A percentile compares a stretch with the other conserved stretches of the same genome.
Evolutionary conservation across 2,888 invertebrate genomes (phyloP).

Genomic region (Philonicus albiceps): DNA sequence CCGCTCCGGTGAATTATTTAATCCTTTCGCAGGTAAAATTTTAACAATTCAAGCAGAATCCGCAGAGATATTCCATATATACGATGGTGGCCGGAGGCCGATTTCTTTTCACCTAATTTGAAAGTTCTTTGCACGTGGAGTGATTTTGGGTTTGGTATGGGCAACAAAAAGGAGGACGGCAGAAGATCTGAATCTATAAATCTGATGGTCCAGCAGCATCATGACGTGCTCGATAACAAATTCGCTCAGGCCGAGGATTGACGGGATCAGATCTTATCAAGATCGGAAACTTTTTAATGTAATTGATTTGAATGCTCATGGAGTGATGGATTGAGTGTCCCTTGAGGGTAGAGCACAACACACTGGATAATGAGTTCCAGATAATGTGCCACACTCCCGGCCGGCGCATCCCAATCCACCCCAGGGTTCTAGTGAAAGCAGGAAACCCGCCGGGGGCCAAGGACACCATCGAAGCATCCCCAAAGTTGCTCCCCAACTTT

Average conservation of each 20-base stretch:
- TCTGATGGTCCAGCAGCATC: not conserved
- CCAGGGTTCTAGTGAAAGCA: not conserved
- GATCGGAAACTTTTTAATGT: slow-evolving; percentile 30
- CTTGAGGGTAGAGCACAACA: not conserved
- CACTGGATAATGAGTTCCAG: slow-evolving; percentile 9
- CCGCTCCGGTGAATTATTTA: not conserved
- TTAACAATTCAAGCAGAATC: not conserved
- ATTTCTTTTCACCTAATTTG: slow-evolving; percentile 3
- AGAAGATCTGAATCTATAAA: not conserved
- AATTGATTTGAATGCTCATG: slow-evolving; percentile 29
- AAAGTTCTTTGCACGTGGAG: slow-evolving; percentile 2
- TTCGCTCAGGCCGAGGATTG: not conserved
- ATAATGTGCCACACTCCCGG: not conserved
- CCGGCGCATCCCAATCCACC: not conserved
- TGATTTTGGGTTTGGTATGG: not conserved
- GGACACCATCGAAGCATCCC: not conserved
- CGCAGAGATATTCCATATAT: not conserved
- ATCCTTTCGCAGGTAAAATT: not conserved
- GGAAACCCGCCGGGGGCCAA: not conserved
- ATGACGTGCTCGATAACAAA: not conserved
- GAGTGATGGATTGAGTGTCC: not conserved
- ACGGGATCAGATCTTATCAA: not conserved
- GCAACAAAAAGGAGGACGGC: not conserved
- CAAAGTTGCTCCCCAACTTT: not conserved
- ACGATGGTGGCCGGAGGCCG: not conserved